These are phyloP conservation scores for Drosophila kanapiae DNA, from an alignment of 1,140 invertebrate species.

Conservation along the genomic window DNA sequence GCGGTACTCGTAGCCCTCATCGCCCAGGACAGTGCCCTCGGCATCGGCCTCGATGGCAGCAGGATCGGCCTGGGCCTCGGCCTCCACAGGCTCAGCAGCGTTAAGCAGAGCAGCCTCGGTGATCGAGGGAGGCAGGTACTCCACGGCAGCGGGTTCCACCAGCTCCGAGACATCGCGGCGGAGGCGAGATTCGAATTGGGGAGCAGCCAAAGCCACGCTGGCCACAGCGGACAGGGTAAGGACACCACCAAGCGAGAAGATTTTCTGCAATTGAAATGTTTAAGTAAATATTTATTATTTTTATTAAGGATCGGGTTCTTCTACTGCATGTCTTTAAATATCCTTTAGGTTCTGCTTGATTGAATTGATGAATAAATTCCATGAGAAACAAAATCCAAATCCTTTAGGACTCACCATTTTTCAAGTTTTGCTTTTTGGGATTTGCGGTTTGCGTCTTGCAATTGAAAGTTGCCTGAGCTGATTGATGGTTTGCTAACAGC, in stretches of 20 bases:
- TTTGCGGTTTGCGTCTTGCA: constrained; percentile 59
- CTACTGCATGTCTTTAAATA: background rate
- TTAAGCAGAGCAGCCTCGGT: constrained; percentile 28
- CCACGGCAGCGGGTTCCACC: constrained; percentile 44
- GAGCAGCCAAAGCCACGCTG: constrained; percentile 65
- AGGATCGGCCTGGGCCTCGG: constrained; percentile 4
- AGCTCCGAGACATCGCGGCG: constrained; percentile 68
- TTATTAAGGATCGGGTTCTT: background rate
- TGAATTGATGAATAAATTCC: background rate
- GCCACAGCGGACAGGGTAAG: constrained; percentile 71
- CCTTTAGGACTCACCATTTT: constrained; percentile 41
- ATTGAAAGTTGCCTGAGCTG: constrained; percentile 73
- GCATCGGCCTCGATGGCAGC: constrained; percentile 34
- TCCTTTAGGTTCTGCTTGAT: background rate
- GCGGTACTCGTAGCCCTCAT: constrained; percentile 73
- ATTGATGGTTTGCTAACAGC: constrained; percentile 64
- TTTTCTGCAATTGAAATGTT: constrained; percentile 57
- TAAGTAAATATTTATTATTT: background rate
- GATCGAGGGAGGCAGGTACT: constrained; percentile 56
- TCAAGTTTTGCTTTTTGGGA: constrained; percentile 31
- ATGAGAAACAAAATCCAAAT: constrained; percentile 2
- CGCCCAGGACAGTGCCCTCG: constrained; percentile 51
- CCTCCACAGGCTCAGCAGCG: constrained; percentile 14
- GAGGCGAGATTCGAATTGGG: constrained; percentile 40
- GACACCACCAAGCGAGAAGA: constrained; percentile 66